A percentile compares a stretch with the other conserved stretches of the same genome.
Conservation (phyloP, 64 coral and sea anemone species). For the Hydrozoanthus tunicans region DNA sequence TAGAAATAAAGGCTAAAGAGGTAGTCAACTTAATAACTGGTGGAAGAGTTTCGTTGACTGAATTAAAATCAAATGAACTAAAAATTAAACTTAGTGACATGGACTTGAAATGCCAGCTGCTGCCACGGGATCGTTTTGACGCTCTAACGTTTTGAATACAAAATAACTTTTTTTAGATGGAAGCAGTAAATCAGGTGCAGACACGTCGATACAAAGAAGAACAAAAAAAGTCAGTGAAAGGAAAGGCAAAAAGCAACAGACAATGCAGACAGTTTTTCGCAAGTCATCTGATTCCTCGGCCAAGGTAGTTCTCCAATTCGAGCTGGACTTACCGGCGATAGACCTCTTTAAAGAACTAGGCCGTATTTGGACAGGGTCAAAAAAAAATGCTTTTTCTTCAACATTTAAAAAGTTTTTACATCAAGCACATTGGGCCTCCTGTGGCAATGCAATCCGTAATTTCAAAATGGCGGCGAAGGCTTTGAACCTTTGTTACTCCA, state of each 20-base stretch:
- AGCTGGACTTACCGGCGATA: too few species aligned
- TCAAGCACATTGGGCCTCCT: too few species aligned
- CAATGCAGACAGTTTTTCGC: too few species aligned
- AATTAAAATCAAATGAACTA: conserved; percentile 21
- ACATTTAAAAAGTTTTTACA: too few species aligned
- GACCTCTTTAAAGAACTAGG: too few species aligned
- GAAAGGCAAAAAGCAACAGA: conserved; percentile 3
- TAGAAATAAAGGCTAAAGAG: not conserved
- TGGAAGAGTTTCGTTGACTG: conserved; percentile 27
- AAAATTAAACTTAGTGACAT: conserved; percentile 43
- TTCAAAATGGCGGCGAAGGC: too few species aligned
- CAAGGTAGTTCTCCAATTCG: too few species aligned
- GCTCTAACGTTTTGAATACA: conserved; percentile 17
- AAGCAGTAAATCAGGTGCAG: conserved; percentile 22
- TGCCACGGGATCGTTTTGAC: conserved; percentile 3
- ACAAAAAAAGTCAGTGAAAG: not conserved
- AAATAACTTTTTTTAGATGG: conserved; percentile 43
- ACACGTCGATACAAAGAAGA: conserved; percentile 25
- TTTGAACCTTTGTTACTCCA: too few species aligned
- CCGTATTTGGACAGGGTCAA: too few species aligned
- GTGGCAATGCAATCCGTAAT: too few species aligned
- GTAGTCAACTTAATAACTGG: conserved; percentile 18
- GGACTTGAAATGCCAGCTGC: conserved; percentile 53
- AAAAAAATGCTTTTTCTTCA: too few species aligned
- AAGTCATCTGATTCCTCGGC: too few species aligned